Evolutionary conservation across 2,888 invertebrate genomes (phyloP).

Genomic region (Cerastoderma edule): DNA sequence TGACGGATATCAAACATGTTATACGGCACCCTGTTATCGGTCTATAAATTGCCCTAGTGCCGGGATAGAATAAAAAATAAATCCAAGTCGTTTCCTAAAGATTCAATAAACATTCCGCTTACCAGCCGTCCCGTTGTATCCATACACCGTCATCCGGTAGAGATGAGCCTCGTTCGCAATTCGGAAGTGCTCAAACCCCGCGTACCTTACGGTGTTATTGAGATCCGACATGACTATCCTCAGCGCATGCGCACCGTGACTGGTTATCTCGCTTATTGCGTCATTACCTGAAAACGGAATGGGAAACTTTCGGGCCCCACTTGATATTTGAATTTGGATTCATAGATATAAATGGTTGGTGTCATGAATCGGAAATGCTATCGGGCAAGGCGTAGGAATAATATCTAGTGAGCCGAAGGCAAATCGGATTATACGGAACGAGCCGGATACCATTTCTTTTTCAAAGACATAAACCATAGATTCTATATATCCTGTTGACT

Average conservation of each 20-base stretch:
- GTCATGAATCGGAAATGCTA: too few relatives aligned
- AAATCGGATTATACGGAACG: too few relatives aligned
- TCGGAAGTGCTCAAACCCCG: conserved; percentile 1
- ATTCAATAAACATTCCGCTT: not conserved
- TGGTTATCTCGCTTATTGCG: conserved; percentile 9
- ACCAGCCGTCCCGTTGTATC: conserved; percentile 11
- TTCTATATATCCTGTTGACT: too few relatives aligned
- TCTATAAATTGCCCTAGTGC: too few relatives aligned
- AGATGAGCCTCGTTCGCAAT: conserved; percentile 10
- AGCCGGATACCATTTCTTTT: too few relatives aligned
- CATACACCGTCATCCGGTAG: conserved; percentile 7
- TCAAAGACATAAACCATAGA: too few relatives aligned
- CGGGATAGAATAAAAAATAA: not conserved
- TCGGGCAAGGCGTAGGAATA: too few relatives aligned
- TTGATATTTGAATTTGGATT: too few relatives aligned
- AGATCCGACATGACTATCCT: conserved; percentile 14
- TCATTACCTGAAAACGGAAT: conserved; percentile 10
- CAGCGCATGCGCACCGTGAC: conserved; percentile 4
- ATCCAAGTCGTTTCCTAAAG: not conserved
- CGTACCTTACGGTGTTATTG: conserved; percentile 8
- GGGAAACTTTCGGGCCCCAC: too few relatives aligned
- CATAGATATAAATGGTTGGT: too few relatives aligned
- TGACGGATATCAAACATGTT: not conserved
- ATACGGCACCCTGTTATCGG: not conserved
- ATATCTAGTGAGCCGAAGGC: too few relatives aligned